Evolutionary conservation across 2,797 vertebrate genomes (phyloP).

Genomic region (Dendrocincla tyrannina): DNA sequence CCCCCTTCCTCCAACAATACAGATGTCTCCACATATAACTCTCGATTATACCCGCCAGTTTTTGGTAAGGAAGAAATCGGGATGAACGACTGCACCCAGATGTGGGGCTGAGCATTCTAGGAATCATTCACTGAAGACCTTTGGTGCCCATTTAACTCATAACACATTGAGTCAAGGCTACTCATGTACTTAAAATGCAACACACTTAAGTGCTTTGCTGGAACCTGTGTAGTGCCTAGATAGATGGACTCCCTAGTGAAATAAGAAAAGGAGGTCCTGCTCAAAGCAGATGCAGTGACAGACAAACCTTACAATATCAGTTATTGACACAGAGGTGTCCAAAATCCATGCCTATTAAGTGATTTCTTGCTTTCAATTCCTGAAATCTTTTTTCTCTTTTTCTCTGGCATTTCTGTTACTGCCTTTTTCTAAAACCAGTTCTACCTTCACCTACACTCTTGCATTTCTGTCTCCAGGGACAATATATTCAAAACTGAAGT

Average conservation of each 20-base stretch:
- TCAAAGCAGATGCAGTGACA: background rate
- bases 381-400: fast-evolving
- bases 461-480: background rate
- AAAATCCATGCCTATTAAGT: background rate
- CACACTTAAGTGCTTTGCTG: background rate
- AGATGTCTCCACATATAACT: background rate
- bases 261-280: background rate
- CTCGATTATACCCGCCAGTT: background rate
- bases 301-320: background rate
- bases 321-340: background rate
- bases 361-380: background rate
- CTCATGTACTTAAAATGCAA: background rate
- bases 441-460: background rate
- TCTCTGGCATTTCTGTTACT: background rate
- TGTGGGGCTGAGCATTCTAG: background rate
- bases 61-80: background rate
- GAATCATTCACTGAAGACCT: background rate
- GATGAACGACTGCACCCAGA: background rate
- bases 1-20: background rate
- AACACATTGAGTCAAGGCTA: background rate
- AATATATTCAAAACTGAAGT: background rate
- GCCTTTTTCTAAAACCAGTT: background rate
- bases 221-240: background rate
- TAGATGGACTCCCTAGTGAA: background rate
- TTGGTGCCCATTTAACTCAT: background rate